These are phyloP conservation scores for Oceanodroma tethys DNA, from an alignment of 2,113 vertebrate species.

Conservation along the genomic window DNA sequence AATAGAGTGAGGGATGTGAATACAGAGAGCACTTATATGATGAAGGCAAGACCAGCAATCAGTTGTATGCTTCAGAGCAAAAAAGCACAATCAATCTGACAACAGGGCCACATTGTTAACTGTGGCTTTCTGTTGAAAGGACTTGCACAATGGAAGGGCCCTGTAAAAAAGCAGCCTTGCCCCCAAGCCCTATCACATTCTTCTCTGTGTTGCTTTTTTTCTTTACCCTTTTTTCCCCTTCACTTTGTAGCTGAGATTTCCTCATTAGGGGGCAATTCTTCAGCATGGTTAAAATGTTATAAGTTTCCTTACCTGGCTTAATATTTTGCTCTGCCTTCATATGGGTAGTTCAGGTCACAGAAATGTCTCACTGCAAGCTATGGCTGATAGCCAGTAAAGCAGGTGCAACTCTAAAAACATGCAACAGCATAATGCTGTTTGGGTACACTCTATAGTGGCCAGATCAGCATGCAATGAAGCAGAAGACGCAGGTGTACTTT, in stretches of 20 bases:
- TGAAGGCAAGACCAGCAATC: conserved; percentile 14
- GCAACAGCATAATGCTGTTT: background rate
- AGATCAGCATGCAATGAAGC: background rate
- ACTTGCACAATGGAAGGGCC: background rate
- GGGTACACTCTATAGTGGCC: no score
- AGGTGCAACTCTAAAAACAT: background rate
- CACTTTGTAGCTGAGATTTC: background rate
- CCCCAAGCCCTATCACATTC: background rate
- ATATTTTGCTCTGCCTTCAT: background rate
- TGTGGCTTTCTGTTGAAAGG: background rate
- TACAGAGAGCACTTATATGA: conserved; percentile 1
- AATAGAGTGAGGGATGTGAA: background rate
- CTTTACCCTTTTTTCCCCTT: background rate
- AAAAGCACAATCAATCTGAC: conserved; percentile 40
- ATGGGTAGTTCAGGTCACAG: background rate
- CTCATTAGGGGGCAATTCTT: background rate
- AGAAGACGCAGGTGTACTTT: background rate
- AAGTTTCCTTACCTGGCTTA: background rate
- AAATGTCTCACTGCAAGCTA: background rate
- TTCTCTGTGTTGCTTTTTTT: background rate
- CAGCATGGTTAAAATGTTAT: background rate
- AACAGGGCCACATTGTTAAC: background rate
- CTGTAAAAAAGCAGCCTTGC: background rate
- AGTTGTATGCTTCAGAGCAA: conserved; percentile 34
- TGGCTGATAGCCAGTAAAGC: background rate